Evolutionary conservation across 2,888 invertebrate genomes (phyloP).

Genomic region (Acrobasis suavella): DNA sequence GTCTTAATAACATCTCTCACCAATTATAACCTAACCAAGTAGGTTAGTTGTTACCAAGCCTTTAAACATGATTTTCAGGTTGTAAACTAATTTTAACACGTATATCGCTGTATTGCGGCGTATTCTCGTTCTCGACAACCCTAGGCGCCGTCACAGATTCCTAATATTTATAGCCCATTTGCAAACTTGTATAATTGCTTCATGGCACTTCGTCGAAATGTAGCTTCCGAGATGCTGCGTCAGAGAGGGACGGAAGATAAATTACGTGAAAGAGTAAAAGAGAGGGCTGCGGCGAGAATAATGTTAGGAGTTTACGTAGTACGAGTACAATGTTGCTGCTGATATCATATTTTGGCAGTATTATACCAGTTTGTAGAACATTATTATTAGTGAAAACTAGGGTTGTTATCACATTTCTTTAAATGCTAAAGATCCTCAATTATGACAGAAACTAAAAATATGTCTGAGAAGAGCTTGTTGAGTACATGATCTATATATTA

Average conservation of each 20-base stretch:
- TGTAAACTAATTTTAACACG: background rate
- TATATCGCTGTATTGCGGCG: background rate
- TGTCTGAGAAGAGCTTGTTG: too few relatives aligned
- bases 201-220: constrained; percentile 34
- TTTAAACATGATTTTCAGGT: background rate
- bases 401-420: background rate
- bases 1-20: too few relatives aligned
- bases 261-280: background rate
- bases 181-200: constrained; percentile 54
- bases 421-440: too few relatives aligned
- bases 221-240: constrained; percentile 34
- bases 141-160: constrained; percentile 28
- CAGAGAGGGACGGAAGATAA: constrained; percentile 16
- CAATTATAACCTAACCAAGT: too few relatives aligned
- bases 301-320: constrained; percentile 11
- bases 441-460: too few relatives aligned
- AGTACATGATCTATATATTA: too few relatives aligned
- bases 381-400: constrained; percentile 2
- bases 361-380: constrained; percentile 6
- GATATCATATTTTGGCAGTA: constrained; percentile 19
- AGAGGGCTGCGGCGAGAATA: constrained; percentile 11
- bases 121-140: constrained; percentile 1
- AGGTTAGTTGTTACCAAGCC: background rate
- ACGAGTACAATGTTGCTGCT: constrained; percentile 18
- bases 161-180: constrained; percentile 57